Percentiles rank a stretch among this genome's conserved stretches.
Evolutionary conservation across 2,888 invertebrate genomes (phyloP).

Genomic region (Zaprionus bogoriensis): DNA sequence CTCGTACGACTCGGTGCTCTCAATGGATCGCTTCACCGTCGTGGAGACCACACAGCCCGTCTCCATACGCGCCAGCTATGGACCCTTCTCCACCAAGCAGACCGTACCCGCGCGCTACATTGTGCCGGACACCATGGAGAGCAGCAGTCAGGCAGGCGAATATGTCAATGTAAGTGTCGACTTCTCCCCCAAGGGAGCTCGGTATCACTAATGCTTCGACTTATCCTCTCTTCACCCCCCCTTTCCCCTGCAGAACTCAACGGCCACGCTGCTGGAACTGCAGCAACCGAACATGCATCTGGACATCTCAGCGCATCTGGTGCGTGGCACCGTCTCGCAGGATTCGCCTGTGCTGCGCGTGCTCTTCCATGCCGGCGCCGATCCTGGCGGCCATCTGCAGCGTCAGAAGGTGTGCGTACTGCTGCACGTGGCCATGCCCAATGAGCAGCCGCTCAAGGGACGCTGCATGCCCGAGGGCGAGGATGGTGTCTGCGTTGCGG

Average conservation of each 20-base stretch:
- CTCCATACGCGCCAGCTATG: conserved; percentile 95
- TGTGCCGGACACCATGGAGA: conserved; percentile 91
- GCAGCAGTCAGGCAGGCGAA: conserved; percentile 62
- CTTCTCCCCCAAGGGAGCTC: not conserved
- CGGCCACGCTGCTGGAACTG: conserved; percentile 85
- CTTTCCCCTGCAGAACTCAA: conserved; percentile 83
- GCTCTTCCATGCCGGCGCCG: conserved; percentile 94
- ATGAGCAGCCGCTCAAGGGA: conserved; percentile 88
- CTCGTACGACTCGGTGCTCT: conserved; percentile 87
- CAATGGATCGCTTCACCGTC: conserved; percentile 94
- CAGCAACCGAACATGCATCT: conserved; percentile 89
- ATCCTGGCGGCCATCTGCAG: conserved; percentile 90
- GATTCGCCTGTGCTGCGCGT: conserved; percentile 96
- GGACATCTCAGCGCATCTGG: conserved; percentile 96
- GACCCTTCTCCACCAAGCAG: conserved; percentile 97
- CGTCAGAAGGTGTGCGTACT: conserved; percentile 92
- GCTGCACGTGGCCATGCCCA: conserved; percentile 87
- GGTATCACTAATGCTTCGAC: not conserved
- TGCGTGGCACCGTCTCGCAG: conserved; percentile 92
- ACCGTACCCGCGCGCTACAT: conserved; percentile 94
- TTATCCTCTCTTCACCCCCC: no score
- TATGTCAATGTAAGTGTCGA: conserved; percentile 77
- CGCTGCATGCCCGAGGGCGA: conserved; percentile 97
- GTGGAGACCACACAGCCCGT: conserved; percentile 95
- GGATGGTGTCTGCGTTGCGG: conserved; percentile 95